Evolutionary conservation across 1,140 invertebrate genomes (phyloP).

Genomic region (Monochamus saltuarius): DNA sequence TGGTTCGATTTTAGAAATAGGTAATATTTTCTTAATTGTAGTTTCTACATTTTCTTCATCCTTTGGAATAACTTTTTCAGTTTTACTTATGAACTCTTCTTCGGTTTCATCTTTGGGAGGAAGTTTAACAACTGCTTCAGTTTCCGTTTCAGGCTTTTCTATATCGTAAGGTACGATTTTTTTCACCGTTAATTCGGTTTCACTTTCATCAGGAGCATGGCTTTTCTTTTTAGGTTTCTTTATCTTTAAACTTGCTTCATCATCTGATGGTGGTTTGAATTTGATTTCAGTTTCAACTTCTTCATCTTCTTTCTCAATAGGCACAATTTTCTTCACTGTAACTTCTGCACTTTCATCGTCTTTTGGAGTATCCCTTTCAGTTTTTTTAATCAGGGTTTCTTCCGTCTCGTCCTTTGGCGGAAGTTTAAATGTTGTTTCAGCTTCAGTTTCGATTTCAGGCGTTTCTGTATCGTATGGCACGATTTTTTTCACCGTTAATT

Average conservation of each 20-base stretch:
- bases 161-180: conserved; percentile 40
- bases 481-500: conserved; percentile 36
- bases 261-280: conserved; percentile 19
- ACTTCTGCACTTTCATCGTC: conserved; percentile 34
- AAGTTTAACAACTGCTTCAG: conserved; percentile 43
- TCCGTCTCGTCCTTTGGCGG: conserved; percentile 47
- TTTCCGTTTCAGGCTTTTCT: conserved; percentile 39
- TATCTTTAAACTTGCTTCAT: conserved; percentile 30
- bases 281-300: conserved; percentile 13
- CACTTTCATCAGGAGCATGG: conserved; percentile 18
- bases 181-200: conserved; percentile 33
- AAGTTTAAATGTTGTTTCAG: conserved; percentile 42
- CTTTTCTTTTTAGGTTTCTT: conserved; percentile 29
- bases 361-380: conserved; percentile 29
- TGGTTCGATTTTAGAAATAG: conserved; percentile 39
- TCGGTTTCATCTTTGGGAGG: conserved; percentile 47
- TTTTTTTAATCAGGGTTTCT: conserved; percentile 13
- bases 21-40: conserved; percentile 20
- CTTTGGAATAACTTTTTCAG: conserved; percentile 29
- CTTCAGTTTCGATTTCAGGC: conserved; percentile 36
- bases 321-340: conserved; percentile 21
- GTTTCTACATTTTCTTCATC: conserved; percentile 34
- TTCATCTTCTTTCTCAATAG: conserved; percentile 24
- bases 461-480: conserved; percentile 43
- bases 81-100: conserved; percentile 11